phyloP scores from a whole-genome alignment of 2,113 vertebrate genomes.

The Peucedramus taeniatus region DNA sequence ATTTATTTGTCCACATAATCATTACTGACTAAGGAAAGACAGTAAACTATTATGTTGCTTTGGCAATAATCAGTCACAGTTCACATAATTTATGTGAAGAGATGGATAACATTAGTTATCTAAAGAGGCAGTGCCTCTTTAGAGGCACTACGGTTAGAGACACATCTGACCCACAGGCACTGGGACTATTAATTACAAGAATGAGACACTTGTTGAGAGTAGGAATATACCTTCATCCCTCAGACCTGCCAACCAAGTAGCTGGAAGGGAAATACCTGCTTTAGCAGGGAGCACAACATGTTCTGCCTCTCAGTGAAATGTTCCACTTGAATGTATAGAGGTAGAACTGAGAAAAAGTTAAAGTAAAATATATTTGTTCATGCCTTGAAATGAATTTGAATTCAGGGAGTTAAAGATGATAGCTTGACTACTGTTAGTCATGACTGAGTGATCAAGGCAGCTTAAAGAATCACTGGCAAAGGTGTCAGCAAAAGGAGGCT shows the following conservation, averaged over 20 bases:
- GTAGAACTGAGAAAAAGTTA: background rate
- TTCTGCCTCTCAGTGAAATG: background rate
- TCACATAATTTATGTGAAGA: background rate
- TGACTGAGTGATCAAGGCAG: background rate
- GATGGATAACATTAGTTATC: background rate
- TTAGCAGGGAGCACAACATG: rapidly evolving
- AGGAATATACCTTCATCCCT: background rate
- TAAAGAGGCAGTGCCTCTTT: too few species aligned
- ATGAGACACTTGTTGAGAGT: background rate
- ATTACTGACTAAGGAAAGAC: background rate
- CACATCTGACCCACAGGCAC: background rate
- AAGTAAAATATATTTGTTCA: background rate
- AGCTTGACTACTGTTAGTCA: background rate
- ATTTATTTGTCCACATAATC: background rate
- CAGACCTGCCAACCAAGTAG: background rate
- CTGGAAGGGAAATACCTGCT: background rate
- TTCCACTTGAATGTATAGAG: background rate
- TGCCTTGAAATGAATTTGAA: background rate
- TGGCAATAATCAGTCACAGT: background rate
- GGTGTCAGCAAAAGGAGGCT: background rate
- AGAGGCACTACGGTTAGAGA: background rate
- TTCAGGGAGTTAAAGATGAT: background rate
- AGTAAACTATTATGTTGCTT: background rate
- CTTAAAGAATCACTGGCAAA: background rate
- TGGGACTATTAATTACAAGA: background rate